A percentile compares a stretch with the other conserved stretches of the same genome.
These are phyloP conservation scores for Bradysia coprophila DNA, from an alignment of 1,140 invertebrate genomes.

Conservation along the genomic window DNA sequence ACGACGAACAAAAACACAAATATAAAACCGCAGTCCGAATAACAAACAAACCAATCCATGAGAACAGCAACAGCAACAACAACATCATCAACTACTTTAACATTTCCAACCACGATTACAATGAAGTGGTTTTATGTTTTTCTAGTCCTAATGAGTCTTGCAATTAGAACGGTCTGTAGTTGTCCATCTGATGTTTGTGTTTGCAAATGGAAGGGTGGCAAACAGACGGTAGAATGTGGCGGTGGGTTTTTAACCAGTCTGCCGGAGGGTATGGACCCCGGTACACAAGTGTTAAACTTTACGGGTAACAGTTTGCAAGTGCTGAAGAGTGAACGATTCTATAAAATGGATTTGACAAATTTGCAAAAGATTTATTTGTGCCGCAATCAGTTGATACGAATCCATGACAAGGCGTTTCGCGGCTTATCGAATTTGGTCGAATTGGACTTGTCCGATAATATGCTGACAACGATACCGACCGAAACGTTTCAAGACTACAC, in stretches of 20 bases:
- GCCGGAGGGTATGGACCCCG: slow-evolving; percentile 66
- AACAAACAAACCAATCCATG: too few species aligned
- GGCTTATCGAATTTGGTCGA: slow-evolving; percentile 76
- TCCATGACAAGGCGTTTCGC: slow-evolving; percentile 59
- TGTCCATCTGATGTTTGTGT: slow-evolving; percentile 55
- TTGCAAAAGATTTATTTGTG: slow-evolving; percentile 69
- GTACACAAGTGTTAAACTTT: slow-evolving; percentile 75
- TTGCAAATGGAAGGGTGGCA: slow-evolving; percentile 85
- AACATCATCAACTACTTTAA: too few species aligned
- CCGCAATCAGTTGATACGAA: slow-evolving; percentile 51
- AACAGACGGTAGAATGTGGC: slow-evolving; percentile 73
- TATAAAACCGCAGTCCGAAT: too few species aligned
- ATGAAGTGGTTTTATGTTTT: background rate
- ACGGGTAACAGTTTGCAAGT: slow-evolving; percentile 61
- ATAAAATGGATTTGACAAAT: slow-evolving; percentile 59
- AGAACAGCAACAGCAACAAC: too few species aligned
- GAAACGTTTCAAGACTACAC: slow-evolving; percentile 55
- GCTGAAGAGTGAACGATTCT: slow-evolving; percentile 55
- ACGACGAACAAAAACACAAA: too few species aligned
- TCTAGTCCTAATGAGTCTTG: background rate
- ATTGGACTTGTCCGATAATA: slow-evolving; percentile 69
- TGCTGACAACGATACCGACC: slow-evolving; percentile 53
- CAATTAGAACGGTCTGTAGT: background rate
- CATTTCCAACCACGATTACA: too few species aligned
- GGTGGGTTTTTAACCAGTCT: slow-evolving; percentile 51